Evolutionary conservation across 2,888 invertebrate genomes (phyloP), one percentile per base, ranked within the genome.

Genomic region (Anorthoa munda): DNA sequence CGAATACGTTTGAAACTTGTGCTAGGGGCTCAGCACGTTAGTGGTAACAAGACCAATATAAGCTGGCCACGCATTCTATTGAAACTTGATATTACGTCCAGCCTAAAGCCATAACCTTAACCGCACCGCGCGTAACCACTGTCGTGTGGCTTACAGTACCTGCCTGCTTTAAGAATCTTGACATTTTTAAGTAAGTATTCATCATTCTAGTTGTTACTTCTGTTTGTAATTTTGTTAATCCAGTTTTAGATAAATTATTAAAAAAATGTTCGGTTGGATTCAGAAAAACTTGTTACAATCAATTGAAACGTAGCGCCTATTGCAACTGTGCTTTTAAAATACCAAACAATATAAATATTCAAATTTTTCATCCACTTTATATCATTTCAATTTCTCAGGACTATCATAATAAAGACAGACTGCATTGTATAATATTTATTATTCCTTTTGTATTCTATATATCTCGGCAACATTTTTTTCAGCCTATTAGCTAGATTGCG

Each of bases 401-500:
- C 51, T 26, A 56, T 72, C 39, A 65, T 82, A 79, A 82, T 74
- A 73, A 75, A 84, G 76, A 87, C 73, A 71, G 70, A 83, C 72
- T 77, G 75, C 72, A 75, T 74, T 72, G 31, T 71, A 17, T 63
- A 58, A 66, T 66, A 80, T 80, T 72, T 82, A 82, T 79, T 66
- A 55, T 72, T 66, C 17, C 66, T 61, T 61, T 51, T 68, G 67
- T 81, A 63, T 67, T 65, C 61, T 83, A 71, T 74, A 74, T 72
- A 64, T 82, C 59, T 66, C 17, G 45, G 78, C 61, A 66, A 66
- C 77, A 79, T 75, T 81, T 79, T 86, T 81, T 81, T 81, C 79
- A 74, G 81, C 84, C 85, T 91, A 90, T 92, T 92, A 92, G 84
- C 83, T 66, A 87, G 77, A 91, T 92, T 91, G 79, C 75, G 69